These are phyloP conservation scores for Hyppa rectilinea DNA, from an alignment of 2,888 invertebrate species.

Conservation along the genomic window DNA sequence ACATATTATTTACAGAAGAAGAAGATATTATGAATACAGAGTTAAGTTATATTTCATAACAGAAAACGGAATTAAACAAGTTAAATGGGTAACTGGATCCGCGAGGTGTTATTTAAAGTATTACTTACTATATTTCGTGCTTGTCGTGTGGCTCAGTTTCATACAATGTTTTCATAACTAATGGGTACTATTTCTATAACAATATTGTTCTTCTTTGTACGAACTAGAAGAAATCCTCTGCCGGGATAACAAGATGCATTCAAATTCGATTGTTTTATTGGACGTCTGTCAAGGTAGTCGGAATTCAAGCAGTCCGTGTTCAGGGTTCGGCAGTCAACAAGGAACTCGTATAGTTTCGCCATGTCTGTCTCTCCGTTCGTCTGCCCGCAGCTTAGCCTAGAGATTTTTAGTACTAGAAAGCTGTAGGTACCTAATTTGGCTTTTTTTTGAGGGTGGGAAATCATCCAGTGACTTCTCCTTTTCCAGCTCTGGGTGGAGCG, in stretches of 20 bases:
- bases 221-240: neutral
- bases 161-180: constrained; percentile 2
- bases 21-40: neutral
- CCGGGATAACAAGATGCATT: neutral
- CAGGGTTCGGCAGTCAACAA: no score
- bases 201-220: neutral
- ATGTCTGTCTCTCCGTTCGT: no score
- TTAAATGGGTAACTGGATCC: neutral
- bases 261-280: neutral
- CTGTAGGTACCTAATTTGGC: no score
- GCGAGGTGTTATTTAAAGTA: neutral
- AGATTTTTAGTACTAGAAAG: no score
- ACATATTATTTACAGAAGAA: no score
- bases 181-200: neutral
- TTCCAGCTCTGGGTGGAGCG: no score
- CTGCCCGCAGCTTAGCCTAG: no score
- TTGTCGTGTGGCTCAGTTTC: neutral
- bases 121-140: neutral
- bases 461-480: no score
- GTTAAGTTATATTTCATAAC: neutral
- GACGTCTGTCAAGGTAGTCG: neutral
- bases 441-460: no score
- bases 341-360: no score
- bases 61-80: constrained; percentile 12
- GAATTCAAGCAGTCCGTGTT: neutral